Conservation (phyloP, 2,113 vertebrate species). For the Chauna torquata region DNA sequence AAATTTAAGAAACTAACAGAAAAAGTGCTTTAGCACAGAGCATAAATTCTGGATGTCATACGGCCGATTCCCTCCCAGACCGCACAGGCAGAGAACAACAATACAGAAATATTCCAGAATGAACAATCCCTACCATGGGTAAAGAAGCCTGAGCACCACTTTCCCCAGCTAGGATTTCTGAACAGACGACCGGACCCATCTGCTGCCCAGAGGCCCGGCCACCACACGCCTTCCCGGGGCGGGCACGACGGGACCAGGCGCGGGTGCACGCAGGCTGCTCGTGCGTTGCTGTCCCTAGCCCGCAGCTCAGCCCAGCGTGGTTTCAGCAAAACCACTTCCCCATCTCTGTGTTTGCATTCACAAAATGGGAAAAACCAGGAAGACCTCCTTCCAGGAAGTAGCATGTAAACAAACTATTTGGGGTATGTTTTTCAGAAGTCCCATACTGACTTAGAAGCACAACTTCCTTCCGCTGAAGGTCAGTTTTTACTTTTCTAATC, state of each 20-base stretch:
- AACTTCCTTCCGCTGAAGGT: neutral
- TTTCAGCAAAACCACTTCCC: neutral
- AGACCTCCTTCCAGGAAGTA: neutral
- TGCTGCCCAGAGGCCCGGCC: neutral
- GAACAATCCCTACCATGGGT: neutral
- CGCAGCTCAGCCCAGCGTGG: neutral
- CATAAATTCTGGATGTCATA: neutral
- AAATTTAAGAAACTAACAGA: neutral
- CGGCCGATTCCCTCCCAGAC: neutral
- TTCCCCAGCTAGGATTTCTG: neutral
- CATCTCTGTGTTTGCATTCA: neutral
- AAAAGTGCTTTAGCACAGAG: neutral
- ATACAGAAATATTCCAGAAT: neutral
- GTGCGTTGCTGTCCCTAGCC: neutral
- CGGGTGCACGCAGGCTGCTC: rapidly evolving
- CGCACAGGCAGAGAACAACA: neutral
- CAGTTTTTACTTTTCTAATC: neutral
- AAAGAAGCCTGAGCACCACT: neutral
- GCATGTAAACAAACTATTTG: neutral
- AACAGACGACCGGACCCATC: neutral
- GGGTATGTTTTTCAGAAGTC: neutral
- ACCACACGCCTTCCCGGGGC: neutral
- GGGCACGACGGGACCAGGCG: rapidly evolving
- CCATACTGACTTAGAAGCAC: neutral
- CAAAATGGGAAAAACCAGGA: neutral